phyloP scores from a whole-genome alignment of 1,140 invertebrate genomes.

The Euura lappo region DNA sequence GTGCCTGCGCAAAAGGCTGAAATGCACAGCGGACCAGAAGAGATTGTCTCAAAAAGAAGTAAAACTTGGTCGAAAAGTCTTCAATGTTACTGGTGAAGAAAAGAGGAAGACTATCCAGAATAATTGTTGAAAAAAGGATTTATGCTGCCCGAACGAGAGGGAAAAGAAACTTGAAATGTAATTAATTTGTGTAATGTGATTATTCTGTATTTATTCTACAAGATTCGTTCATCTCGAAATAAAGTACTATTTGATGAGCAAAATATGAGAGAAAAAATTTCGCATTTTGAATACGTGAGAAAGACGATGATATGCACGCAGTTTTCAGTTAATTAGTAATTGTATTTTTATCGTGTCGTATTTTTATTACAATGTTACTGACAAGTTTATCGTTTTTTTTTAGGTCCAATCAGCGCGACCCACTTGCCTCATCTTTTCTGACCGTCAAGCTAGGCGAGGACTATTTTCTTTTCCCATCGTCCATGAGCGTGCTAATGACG shows the following conservation, averaged over 20 bases:
- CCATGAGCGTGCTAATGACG: constrained; percentile 45
- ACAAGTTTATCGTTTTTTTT: constrained; percentile 36
- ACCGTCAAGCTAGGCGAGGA: constrained; percentile 47
- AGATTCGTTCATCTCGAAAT: background rate
- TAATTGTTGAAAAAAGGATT: constrained; percentile 14
- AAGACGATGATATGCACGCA: background rate
- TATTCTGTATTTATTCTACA: constrained; percentile 9
- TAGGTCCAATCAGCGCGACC: constrained; percentile 48
- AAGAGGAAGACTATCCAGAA: background rate
- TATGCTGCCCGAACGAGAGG: background rate
- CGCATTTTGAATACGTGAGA: too few relatives aligned
- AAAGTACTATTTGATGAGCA: background rate
- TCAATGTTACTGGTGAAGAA: background rate
- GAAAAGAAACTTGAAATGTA: constrained; percentile 25
- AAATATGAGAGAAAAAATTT: background rate
- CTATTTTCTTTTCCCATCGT: constrained; percentile 49
- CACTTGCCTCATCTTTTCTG: constrained; percentile 42
- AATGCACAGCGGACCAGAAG: background rate
- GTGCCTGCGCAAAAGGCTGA: background rate
- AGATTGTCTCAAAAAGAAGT: background rate
- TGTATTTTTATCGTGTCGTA: background rate
- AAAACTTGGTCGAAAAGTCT: background rate
- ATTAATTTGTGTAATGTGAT: constrained; percentile 30
- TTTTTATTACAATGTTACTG: constrained; percentile 18
- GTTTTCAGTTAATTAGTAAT: background rate